Conservation (phyloP, 2,797 vertebrate species). For the Myotis findleyi region DNA sequence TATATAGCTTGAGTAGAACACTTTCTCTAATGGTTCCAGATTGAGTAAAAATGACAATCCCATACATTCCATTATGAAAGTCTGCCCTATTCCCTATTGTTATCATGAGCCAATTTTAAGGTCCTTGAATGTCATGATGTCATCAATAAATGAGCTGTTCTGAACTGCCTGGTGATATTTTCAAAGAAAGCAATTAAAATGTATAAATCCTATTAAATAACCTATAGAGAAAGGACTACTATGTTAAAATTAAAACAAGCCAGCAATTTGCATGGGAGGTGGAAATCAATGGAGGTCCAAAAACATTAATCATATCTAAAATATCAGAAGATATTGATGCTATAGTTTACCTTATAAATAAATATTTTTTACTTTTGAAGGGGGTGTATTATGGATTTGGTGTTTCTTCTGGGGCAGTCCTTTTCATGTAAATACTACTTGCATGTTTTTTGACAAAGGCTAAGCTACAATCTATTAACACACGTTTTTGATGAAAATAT, state of each 20-base stretch:
- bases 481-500: constrained; percentile 77
- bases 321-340: neutral
- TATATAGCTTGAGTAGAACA: constrained; percentile 69
- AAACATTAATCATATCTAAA: constrained; percentile 22
- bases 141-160: constrained; percentile 78
- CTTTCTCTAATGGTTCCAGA: constrained; percentile 45
- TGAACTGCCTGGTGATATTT: constrained; percentile 77
- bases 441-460: constrained; percentile 70
- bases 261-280: constrained; percentile 55
- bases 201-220: constrained; percentile 15
- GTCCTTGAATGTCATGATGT: constrained; percentile 73
- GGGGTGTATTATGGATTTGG: constrained; percentile 14
- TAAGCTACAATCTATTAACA: constrained; percentile 61
- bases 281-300: constrained; percentile 16
- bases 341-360: constrained; percentile 29
- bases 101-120: constrained; percentile 59
- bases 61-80: constrained; percentile 57
- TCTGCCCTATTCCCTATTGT: constrained; percentile 56
- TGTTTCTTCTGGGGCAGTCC: constrained; percentile 55
- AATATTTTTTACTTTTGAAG: constrained; percentile 40
- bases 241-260: constrained; percentile 46
- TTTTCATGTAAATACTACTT: constrained; percentile 70
- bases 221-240: neutral
- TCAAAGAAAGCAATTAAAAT: constrained; percentile 62
- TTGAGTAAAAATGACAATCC: constrained; percentile 59